Percentiles rank a stretch among this genome's conserved stretches.
phyloP scores from a whole-genome alignment of 2,797 vertebrate species.

The Lepidocolaptes lacrymiger region DNA sequence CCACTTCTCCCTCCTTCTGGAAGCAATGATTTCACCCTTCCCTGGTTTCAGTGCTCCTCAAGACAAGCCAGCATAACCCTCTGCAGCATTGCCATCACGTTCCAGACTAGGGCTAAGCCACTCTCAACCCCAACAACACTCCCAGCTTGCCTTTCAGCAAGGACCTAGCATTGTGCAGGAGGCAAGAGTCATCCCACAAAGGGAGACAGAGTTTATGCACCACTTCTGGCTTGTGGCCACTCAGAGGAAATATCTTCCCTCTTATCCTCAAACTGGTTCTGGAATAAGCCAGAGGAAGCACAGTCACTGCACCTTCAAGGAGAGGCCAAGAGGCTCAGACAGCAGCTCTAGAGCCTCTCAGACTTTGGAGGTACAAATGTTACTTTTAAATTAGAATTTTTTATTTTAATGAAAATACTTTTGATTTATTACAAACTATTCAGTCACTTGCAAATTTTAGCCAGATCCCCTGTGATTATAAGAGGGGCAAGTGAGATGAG shows the following conservation, averaged over 20 bases:
- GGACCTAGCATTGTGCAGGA: fast-evolving
- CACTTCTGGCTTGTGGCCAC: neutral
- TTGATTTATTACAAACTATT: neutral
- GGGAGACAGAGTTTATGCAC: neutral
- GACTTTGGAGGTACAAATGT: neutral
- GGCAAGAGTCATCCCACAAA: neutral
- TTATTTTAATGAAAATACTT: neutral
- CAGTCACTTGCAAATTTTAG: neutral
- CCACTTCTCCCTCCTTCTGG: neutral
- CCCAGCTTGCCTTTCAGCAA: neutral
- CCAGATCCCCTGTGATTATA: neutral
- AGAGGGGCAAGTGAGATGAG: neutral
- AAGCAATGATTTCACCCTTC: neutral
- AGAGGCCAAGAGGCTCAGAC: neutral
- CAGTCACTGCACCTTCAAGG: neutral
- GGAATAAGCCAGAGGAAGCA: neutral
- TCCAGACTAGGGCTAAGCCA: neutral
- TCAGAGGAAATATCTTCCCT: neutral
- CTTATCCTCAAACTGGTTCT: neutral
- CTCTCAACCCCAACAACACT: neutral
- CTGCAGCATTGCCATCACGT: neutral
- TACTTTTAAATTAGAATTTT: neutral
- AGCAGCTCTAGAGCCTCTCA: neutral
- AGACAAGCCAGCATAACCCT: neutral
- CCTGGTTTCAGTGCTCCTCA: neutral